These are phyloP conservation scores for Dreissena polymorpha DNA, from an alignment of 1,140 invertebrate species.

Conservation along the genomic window DNA sequence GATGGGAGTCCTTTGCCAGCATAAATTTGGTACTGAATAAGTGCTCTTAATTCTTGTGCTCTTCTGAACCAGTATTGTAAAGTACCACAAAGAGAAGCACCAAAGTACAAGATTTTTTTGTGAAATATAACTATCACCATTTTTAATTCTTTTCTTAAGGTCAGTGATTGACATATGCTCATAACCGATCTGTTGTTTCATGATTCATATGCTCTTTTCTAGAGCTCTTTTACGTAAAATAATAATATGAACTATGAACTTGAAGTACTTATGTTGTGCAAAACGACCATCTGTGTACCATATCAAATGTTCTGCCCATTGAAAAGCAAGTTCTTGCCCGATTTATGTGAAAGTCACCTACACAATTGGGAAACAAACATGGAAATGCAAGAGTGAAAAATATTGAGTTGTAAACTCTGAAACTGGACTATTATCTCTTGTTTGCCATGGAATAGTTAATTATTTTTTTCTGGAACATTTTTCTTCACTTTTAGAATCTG, in stretches of 20 bases:
- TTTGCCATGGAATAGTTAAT: slow-evolving; percentile 29
- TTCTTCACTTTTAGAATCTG: no score
- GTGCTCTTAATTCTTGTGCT: slow-evolving; percentile 24
- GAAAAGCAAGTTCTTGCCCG: slow-evolving; percentile 23
- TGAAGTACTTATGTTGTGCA: no score
- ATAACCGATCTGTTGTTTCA: no score
- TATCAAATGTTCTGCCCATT: slow-evolving; percentile 43
- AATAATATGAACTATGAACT: no score
- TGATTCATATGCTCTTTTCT: no score
- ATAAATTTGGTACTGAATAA: slow-evolving; percentile 42
- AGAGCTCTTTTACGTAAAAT: no score
- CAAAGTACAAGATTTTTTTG: no score
- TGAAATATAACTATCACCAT: neutral
- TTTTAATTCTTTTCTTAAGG: neutral
- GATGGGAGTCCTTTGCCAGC: slow-evolving; percentile 32
- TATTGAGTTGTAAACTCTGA: slow-evolving; percentile 42
- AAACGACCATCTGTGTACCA: slow-evolving; percentile 56
- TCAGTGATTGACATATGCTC: neutral
- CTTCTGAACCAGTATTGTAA: no score
- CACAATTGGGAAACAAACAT: no score
- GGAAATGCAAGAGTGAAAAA: slow-evolving; percentile 35
- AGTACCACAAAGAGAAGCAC: no score
- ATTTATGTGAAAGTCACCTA: slow-evolving; percentile 25
- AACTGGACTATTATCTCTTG: neutral
- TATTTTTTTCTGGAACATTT: neutral